Conservation (phyloP, 92 coral and sea anemone species). For the Blastomussa wellsi region DNA sequence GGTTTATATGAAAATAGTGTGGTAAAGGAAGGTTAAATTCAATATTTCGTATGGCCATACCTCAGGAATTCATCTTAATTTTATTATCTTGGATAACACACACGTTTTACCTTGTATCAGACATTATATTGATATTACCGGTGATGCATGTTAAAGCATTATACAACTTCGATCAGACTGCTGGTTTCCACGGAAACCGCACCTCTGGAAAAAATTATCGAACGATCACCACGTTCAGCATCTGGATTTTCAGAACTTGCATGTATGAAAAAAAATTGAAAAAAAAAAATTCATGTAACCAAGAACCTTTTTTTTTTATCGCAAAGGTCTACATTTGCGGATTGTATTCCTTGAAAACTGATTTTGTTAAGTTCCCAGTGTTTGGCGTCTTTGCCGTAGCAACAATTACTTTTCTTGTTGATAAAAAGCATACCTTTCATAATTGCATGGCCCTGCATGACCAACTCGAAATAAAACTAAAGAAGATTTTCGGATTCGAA, state of each 20-base stretch:
- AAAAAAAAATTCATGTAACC: too few species aligned
- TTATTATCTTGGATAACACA: background rate
- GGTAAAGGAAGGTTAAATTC: background rate
- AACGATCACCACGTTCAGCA: background rate
- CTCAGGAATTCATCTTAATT: background rate
- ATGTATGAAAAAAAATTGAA: background rate
- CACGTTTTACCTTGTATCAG: background rate
- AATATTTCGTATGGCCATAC: background rate
- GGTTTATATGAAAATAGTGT: background rate
- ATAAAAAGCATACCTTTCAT: too few species aligned
- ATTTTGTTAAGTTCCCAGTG: too few species aligned
- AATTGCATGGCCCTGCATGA: background rate
- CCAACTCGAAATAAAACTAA: background rate
- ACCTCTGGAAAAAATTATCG: background rate
- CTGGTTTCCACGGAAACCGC: background rate
- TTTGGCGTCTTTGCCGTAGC: too few species aligned
- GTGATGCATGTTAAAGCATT: too few species aligned
- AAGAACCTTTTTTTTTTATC: background rate
- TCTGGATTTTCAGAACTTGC: background rate
- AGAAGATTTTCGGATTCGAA: background rate
- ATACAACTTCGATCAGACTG: background rate
- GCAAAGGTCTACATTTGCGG: background rate
- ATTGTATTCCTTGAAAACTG: too few species aligned
- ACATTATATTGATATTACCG: too few species aligned
- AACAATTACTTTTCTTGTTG: too few species aligned